Evolutionary conservation across 2,797 vertebrate genomes (phyloP).

Genomic region (Gallirallus australis): DNA sequence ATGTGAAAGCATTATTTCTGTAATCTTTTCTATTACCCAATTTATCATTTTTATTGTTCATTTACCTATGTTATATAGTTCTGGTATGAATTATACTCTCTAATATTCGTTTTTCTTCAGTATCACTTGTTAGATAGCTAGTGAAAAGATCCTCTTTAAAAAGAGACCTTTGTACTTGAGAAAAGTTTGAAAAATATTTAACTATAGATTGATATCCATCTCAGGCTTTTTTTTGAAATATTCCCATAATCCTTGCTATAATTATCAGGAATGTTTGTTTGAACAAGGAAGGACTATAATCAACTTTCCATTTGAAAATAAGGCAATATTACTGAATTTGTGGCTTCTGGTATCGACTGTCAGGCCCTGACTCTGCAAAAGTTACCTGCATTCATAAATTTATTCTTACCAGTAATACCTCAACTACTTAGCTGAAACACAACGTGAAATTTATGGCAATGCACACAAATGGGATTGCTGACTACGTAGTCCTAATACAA

Average conservation of each 20-base stretch:
- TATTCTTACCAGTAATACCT: neutral
- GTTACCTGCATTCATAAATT: neutral
- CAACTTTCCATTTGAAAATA: neutral
- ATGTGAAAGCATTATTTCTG: conserved; percentile 80
- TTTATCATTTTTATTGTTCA: conserved; percentile 84
- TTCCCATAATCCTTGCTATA: neutral
- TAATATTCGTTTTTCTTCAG: conserved; percentile 47
- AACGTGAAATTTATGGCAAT: neutral
- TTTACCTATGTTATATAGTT: conserved; percentile 80
- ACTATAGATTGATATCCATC: neutral
- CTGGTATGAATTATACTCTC: conserved; percentile 75
- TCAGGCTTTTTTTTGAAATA: conserved; percentile 5
- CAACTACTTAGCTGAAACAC: neutral
- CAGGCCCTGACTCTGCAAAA: neutral
- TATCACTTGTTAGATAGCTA: conserved; percentile 48
- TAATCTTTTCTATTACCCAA: conserved; percentile 80
- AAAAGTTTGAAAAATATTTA: conserved; percentile 30
- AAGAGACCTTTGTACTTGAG: conserved; percentile 2
- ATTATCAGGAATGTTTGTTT: conserved; percentile 39
- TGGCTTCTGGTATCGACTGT: neutral
- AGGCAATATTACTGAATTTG: neutral
- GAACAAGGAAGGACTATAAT: conserved; percentile 4
- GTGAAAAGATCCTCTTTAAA: conserved; percentile 41
- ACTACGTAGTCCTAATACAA: neutral
- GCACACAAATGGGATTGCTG: neutral